Evolutionary conservation across 2,888 invertebrate species (phyloP).

Genomic region (Zootermopsis nevadensis): DNA sequence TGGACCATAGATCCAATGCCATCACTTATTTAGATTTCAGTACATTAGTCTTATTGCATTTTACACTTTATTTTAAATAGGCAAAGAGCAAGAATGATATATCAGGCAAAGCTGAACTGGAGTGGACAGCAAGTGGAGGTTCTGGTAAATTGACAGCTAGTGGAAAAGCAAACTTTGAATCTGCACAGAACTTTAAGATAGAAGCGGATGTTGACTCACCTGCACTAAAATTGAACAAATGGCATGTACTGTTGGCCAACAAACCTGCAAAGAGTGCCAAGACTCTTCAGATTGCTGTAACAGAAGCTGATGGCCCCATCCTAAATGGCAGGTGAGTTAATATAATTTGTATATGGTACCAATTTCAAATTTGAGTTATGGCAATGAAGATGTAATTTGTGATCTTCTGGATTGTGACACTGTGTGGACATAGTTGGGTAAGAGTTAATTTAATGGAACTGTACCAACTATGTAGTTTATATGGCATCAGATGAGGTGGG

Average conservation of each 20-base stretch:
- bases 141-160: conserved; percentile 62
- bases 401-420: too few relatives aligned
- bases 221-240: conserved; percentile 73
- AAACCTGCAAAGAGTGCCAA: conserved; percentile 70
- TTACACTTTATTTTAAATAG: conserved; percentile 47
- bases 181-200: conserved; percentile 74
- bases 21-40: too few relatives aligned
- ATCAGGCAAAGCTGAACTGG: conserved; percentile 53
- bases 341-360: too few relatives aligned
- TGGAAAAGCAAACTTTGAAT: conserved; percentile 61
- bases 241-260: conserved; percentile 73
- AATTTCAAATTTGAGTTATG: too few relatives aligned
- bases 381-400: too few relatives aligned
- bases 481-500: too few relatives aligned
- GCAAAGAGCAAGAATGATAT: conserved; percentile 68
- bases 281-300: conserved; percentile 72
- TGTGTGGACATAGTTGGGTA: too few relatives aligned
- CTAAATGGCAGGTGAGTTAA: conserved; percentile 73
- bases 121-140: conserved; percentile 55
- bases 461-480: too few relatives aligned
- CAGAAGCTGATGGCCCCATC: conserved; percentile 73
- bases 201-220: conserved; percentile 73
- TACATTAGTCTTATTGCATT: too few relatives aligned
- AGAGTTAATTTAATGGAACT: too few relatives aligned
- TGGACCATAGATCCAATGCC: too few relatives aligned